Percentiles rank a stretch among this genome's conserved stretches.
phyloP scores from a whole-genome alignment of 2,888 invertebrate species.

The Leptinotarsa peninsularis region DNA sequence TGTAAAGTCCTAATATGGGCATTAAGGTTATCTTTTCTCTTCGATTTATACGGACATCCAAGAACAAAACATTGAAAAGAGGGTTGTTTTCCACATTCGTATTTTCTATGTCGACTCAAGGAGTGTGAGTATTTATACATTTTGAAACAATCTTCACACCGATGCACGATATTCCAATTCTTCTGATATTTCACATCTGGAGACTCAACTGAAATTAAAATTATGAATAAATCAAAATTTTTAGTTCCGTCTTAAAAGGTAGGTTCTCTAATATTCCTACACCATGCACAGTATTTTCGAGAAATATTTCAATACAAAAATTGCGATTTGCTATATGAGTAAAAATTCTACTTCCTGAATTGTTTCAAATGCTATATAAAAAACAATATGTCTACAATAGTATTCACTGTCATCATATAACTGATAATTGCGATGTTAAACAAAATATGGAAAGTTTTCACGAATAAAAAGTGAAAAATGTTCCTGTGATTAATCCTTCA shows the following conservation, averaged over 20 bases:
- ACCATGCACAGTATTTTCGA: neutral
- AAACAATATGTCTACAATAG: no score
- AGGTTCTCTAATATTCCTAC: neutral
- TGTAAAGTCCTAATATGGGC: constrained; percentile 54
- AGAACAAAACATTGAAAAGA: constrained; percentile 53
- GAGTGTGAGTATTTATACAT: constrained; percentile 57
- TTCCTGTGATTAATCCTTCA: no score
- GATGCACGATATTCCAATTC: constrained; percentile 32
- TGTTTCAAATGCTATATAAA: no score
- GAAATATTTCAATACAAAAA: no score
- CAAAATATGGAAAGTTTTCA: no score
- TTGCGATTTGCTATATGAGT: no score
- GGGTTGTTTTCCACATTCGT: constrained; percentile 58
- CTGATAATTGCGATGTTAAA: no score
- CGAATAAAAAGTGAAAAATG: no score
- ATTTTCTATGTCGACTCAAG: constrained; percentile 54
- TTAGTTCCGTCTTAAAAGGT: neutral
- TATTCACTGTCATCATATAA: no score
- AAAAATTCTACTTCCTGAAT: no score
- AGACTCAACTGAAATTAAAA: constrained; percentile 29
- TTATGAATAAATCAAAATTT: neutral
- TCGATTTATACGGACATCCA: constrained; percentile 55
- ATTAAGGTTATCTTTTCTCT: constrained; percentile 57
- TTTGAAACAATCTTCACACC: constrained; percentile 53
- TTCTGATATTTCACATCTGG: constrained; percentile 27